A percentile compares a stretch with the other conserved stretches of the same genome.
Conservation (phyloP, 2,888 invertebrate genomes). For the Mechanitis messenoides region DNA sequence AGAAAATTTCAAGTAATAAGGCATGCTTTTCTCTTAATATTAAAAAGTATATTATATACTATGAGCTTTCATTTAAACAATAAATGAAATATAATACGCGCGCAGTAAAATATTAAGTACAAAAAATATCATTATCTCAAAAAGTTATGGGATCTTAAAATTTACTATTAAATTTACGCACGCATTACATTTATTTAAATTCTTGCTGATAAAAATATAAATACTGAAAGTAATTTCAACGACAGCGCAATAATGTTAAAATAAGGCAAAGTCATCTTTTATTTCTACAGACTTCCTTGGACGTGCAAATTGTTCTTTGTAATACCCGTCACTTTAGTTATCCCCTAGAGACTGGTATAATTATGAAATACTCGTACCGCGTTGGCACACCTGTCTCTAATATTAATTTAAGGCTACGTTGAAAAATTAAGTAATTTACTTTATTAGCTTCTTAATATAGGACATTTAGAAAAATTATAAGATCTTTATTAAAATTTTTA, state of each 20-base stretch:
- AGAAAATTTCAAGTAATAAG: too few relatives aligned
- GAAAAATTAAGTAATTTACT: conserved; percentile 31
- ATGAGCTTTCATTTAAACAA: too few relatives aligned
- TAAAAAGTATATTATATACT: too few relatives aligned
- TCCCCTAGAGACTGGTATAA: conserved; percentile 31
- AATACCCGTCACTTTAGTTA: conserved; percentile 33
- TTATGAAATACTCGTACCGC: conserved; percentile 36
- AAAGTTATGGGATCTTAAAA: too few relatives aligned
- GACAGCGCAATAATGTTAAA: conserved; percentile 35
- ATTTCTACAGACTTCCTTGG: conserved; percentile 26
- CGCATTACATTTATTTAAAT: too few relatives aligned
- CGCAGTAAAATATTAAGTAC: too few relatives aligned
- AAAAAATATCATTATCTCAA: too few relatives aligned
- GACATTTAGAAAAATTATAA: conserved; percentile 3
- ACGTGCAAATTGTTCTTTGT: conserved; percentile 36
- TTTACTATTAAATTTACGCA: too few relatives aligned
- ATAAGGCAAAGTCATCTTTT: conserved; percentile 27
- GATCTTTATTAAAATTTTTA: background rate
- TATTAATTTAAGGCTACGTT: conserved; percentile 34
- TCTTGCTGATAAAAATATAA: background rate
- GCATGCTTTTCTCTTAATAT: too few relatives aligned
- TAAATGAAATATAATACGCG: too few relatives aligned
- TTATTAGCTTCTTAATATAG: conserved; percentile 26
- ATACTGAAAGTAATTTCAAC: conserved; percentile 31
- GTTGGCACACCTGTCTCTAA: conserved; percentile 34